A percentile compares a stretch with the other conserved stretches of the same genome.
These are phyloP conservation scores for Chlorodrepanis virens DNA, from an alignment of 2,113 vertebrate genomes.

Conservation along the genomic window DNA sequence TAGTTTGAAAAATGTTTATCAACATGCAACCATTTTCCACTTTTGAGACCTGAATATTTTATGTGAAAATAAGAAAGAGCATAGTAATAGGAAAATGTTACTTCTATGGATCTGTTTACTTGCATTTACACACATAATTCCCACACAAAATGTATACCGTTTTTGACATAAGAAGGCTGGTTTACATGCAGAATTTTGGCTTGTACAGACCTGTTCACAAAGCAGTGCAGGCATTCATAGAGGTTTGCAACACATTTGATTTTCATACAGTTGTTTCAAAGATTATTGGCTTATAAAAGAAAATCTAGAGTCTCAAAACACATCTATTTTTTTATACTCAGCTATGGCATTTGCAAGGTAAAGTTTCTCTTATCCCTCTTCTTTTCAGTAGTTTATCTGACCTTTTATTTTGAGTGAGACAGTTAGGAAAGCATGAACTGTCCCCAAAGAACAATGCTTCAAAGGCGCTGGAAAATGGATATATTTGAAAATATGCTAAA, in stretches of 20 bases:
- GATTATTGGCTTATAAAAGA: background rate
- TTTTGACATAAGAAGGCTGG: background rate
- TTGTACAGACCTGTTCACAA: background rate
- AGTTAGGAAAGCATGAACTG: background rate
- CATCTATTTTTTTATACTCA: background rate
- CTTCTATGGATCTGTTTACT: background rate
- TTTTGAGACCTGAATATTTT: background rate
- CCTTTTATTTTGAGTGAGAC: background rate
- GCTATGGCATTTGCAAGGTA: background rate
- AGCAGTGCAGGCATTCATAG: background rate
- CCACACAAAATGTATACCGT: background rate
- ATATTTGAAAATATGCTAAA: background rate
- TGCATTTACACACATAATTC: background rate
- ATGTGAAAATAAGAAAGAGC: background rate
- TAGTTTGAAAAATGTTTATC: background rate
- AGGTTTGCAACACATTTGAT: background rate
- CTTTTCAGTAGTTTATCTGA: background rate
- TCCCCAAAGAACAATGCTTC: background rate
- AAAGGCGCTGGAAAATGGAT: background rate
- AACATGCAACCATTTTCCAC: background rate
- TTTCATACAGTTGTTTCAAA: background rate
- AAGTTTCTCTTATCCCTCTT: background rate
- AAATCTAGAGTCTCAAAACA: background rate
- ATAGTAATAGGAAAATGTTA: background rate
- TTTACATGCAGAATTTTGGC: background rate